Percentiles rank a stretch among this genome's conserved stretches.
Conservation (phyloP, 2,888 invertebrate species). For the Tethea ocularis region DNA sequence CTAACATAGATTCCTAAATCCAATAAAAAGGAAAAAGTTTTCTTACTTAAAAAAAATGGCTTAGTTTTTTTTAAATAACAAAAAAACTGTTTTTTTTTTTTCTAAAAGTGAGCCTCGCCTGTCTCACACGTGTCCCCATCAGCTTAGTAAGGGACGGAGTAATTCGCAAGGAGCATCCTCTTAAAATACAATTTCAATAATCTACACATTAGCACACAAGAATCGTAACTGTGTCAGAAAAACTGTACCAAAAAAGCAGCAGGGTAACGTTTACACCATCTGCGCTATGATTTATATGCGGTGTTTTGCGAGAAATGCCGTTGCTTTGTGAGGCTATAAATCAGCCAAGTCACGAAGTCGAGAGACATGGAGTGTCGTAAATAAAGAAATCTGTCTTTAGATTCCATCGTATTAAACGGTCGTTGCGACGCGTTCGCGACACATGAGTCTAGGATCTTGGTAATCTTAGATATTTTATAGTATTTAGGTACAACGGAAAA, state of each 20-base stretch:
- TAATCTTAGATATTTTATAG: neutral
- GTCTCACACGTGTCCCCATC: no score
- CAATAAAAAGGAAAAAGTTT: no score
- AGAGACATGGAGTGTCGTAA: slow-evolving; percentile 39
- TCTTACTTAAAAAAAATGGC: no score
- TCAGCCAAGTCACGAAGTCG: slow-evolving; percentile 39
- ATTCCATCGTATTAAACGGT: neutral
- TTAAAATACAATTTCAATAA: slow-evolving; percentile 10
- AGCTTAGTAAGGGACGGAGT: no score
- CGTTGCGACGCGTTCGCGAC: neutral
- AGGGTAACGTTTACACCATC: slow-evolving; percentile 52
- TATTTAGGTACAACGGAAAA: no score
- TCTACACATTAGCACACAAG: neutral
- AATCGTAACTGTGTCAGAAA: slow-evolving; percentile 17
- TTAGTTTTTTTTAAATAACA: no score
- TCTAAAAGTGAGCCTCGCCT: no score
- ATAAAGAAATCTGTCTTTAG: slow-evolving; percentile 39
- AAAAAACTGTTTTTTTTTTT: no score
- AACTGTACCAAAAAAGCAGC: slow-evolving; percentile 39
- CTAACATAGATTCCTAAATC: no score
- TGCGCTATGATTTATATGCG: slow-evolving; percentile 61
- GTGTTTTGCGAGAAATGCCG: slow-evolving; percentile 50
- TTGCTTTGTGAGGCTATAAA: slow-evolving; percentile 42
- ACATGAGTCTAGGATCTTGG: neutral
- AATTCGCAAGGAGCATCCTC: neutral